phyloP scores from a whole-genome alignment of 2,888 invertebrate genomes.

The Nymphalis urticae region DNA sequence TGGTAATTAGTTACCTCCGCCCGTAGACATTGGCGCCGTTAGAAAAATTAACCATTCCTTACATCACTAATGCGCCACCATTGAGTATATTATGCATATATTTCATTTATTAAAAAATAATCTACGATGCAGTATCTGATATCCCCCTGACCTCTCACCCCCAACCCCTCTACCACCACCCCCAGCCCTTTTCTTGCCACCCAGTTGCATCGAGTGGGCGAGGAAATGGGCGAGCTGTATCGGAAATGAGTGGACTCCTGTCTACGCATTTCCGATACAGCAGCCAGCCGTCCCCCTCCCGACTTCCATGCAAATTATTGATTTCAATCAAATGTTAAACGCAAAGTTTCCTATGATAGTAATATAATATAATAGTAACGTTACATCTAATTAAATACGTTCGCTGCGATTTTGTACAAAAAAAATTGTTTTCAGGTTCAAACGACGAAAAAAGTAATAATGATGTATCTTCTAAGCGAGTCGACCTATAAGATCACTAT shows the following conservation, averaged over 20 bases:
- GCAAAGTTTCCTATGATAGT: neutral
- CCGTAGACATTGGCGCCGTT: no score
- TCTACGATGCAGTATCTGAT: no score
- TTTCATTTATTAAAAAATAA: no score
- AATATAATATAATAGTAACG: neutral
- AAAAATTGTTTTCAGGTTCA: neutral
- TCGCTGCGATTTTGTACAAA: neutral
- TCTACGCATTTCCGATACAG: neutral
- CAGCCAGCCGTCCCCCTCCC: neutral
- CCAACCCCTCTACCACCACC: neutral
- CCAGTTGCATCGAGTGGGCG: neutral
- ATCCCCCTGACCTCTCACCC: no score
- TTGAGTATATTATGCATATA: no score
- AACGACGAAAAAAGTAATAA: neutral
- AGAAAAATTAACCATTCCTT: no score
- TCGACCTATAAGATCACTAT: neutral
- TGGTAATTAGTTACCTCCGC: no score
- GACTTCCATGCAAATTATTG: neutral
- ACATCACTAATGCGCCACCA: neutral
- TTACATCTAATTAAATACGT: neutral
- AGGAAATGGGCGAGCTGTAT: no score
- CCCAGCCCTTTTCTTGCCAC: neutral
- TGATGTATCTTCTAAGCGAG: neutral
- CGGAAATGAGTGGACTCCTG: no score
- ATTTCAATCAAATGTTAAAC: neutral